Conservation (phyloP, 2,113 vertebrate species). For the Phyllostomus discolor region DNA sequence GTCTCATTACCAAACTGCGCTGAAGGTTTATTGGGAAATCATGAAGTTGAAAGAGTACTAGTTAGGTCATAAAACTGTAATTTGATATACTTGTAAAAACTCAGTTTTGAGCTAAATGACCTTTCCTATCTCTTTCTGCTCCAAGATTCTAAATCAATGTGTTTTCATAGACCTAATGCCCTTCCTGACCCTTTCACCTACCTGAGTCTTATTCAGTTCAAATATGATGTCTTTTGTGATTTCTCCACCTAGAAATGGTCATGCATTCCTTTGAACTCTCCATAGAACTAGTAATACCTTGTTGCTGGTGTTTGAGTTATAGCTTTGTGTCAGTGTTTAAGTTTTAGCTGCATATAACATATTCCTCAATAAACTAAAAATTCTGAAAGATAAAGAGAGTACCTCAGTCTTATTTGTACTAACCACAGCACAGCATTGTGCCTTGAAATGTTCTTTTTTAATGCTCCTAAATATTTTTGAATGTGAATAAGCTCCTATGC, state of each 20-base stretch:
- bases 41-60: background rate
- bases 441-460: background rate
- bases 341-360: background rate
- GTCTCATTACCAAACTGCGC: background rate
- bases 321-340: background rate
- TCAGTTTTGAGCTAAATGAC: background rate
- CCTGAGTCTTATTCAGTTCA: background rate
- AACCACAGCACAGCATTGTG: background rate
- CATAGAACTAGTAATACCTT: background rate
- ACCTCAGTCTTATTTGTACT: background rate
- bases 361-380: background rate
- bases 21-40: background rate
- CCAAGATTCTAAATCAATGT: background rate
- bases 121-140: background rate
- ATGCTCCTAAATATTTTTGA: background rate
- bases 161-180: background rate
- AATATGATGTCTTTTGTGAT: background rate
- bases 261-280: background rate
- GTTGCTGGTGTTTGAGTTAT: background rate
- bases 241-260: background rate
- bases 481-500: background rate
- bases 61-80: background rate
- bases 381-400: background rate
- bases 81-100: background rate
- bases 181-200: background rate